Evolutionary conservation across 2,113 vertebrate species (phyloP).

Genomic region (Procavia capensis): DNA sequence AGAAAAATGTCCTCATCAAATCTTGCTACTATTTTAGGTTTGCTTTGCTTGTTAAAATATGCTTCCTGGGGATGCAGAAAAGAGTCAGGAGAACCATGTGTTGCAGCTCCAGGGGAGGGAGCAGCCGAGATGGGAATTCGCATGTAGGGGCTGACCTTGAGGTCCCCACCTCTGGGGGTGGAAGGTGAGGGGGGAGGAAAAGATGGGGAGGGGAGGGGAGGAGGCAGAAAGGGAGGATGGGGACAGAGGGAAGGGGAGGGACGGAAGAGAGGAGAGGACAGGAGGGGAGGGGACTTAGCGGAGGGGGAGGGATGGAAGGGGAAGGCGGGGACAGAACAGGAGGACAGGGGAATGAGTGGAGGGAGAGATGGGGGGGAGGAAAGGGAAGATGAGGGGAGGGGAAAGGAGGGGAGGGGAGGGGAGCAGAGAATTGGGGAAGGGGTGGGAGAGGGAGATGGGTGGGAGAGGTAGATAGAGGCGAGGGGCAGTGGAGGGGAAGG

Average conservation of each 20-base stretch:
- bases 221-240: no score
- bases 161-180: background rate
- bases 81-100: background rate
- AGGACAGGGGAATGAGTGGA: no score
- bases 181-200: background rate
- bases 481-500: background rate
- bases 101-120: no score
- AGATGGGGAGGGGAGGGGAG: background rate
- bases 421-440: no score
- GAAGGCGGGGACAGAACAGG: background rate
- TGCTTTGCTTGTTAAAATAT: background rate
- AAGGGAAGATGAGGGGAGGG: rapidly evolving
- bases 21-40: background rate
- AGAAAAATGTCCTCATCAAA: background rate
- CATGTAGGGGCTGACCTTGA: no score
- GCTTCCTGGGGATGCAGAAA: background rate
- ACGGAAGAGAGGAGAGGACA: background rate
- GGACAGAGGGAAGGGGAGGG: no score
- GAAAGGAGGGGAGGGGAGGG: background rate
- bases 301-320: background rate
- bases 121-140: background rate
- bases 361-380: background rate
- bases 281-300: background rate
- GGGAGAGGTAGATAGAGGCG: background rate
- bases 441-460: no score